Evolutionary conservation across 1,140 invertebrate genomes (phyloP).

Genomic region (Trichonephila clavata): DNA sequence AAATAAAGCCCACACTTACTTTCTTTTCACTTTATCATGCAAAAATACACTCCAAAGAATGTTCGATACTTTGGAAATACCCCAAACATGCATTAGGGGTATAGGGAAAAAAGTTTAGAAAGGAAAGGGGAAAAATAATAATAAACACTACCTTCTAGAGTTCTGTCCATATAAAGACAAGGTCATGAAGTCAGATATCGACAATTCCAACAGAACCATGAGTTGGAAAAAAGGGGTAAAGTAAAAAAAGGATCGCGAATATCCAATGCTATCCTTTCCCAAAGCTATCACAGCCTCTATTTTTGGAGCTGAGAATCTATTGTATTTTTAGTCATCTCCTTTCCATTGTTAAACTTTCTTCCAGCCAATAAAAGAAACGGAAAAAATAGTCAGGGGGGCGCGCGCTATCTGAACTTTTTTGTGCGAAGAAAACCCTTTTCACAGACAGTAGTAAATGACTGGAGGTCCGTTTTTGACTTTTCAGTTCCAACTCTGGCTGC

Average conservation of each 20-base stretch:
- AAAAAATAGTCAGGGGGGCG: not conserved
- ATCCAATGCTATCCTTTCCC: not conserved
- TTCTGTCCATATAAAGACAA: constrained; percentile 13
- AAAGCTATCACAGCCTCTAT: constrained; percentile 49
- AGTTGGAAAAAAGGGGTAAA: not conserved
- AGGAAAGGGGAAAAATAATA: not conserved
- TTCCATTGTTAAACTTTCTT: constrained; percentile 46
- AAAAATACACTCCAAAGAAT: not conserved
- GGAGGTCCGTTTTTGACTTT: not conserved
- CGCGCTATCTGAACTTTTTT: not conserved
- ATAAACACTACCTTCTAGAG: not conserved
- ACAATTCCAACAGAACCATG: constrained; percentile 13
- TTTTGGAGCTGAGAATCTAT: constrained; percentile 49
- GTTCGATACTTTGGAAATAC: constrained; percentile 51
- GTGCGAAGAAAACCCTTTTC: constrained; percentile 20
- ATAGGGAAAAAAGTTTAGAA: not conserved
- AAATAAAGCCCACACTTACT: not conserved
- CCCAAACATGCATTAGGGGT: constrained; percentile 39
- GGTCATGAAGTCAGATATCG: constrained; percentile 49
- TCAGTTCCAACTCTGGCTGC: not conserved
- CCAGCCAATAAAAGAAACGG: constrained; percentile 57
- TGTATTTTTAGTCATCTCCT: constrained; percentile 57
- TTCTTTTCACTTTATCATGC: constrained; percentile 34
- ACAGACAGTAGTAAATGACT: constrained; percentile 40
- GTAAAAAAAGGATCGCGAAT: constrained; percentile 12